Evolutionary conservation across 2,797 vertebrate species (phyloP), one percentile per base, ranked within the genome.

Genomic region (Sebastes itinus): DNA sequence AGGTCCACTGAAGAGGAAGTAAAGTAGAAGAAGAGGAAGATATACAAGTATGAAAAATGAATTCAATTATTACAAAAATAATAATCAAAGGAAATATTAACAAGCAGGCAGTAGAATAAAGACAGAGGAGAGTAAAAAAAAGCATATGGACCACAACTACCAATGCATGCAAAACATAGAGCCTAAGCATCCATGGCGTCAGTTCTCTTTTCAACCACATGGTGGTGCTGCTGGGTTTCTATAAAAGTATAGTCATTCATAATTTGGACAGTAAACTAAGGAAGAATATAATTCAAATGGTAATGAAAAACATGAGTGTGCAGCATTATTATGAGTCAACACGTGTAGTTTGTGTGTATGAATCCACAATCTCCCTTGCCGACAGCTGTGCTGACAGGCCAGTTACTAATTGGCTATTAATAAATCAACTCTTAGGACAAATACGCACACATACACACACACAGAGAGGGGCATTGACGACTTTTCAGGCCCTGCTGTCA

Each of bases 1-100:
- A 80, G 95, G 94, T 87, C 94, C 94, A 95, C 94, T 96, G 56
- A 70, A 42, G 3, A 16, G 42, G 38, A 79, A 42, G 46, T n/a
- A 63, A 71, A 81, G 58, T 9, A 73, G 67, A 86, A 55, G 35
- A 78, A 73, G 38, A 68, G 58, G 14, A 46, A 80, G 30, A 73
- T 5, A 38, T 3, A 79, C 2, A 75, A 72, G 54, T 4, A 2
- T 30, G n/a, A 66, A 33, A 22, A 70, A 68, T 18, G 8, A 27
- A 49, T 63, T 5, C 1, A 58, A 9, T 35, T 32, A 6, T 35
- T 49, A 6, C 1, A 8, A 12, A 30, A 9, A 27, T 33, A 59
- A 58, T 33, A n/a, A 14, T 75, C 3, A 8, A 42, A 54, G 13
- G 9, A 68, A 74, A 46, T 42, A 14, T 61, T 42, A 55, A 72